Evolutionary conservation across 1,140 invertebrate genomes (phyloP).

Genomic region (Chelonus insularis): DNA sequence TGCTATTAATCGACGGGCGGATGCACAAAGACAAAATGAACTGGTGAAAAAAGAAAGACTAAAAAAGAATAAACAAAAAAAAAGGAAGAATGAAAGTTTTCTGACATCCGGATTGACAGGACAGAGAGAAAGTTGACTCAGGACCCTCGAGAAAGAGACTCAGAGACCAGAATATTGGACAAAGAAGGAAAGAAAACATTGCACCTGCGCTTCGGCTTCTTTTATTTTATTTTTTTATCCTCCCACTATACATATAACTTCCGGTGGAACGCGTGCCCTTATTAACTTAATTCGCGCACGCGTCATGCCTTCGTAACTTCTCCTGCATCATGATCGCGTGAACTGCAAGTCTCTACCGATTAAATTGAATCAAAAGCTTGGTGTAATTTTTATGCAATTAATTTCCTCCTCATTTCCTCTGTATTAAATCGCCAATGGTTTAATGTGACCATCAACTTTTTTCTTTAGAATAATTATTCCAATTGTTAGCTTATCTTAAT

Average conservation of each 20-base stretch:
- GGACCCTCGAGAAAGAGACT: background rate
- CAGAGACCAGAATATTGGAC: background rate
- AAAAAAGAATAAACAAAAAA: slow-evolving; percentile 11
- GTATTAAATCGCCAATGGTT: too few species aligned
- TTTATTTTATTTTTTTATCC: background rate
- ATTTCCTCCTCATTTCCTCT: too few species aligned
- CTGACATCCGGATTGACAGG: slow-evolving; percentile 19
- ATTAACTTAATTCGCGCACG: slow-evolving; percentile 33
- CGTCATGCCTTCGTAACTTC: slow-evolving; percentile 32
- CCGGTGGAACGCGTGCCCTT: slow-evolving; percentile 41
- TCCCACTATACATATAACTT: slow-evolving; percentile 29
- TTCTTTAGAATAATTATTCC: too few species aligned
- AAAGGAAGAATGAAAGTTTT: slow-evolving; percentile 11
- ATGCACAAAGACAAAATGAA: slow-evolving; percentile 7
- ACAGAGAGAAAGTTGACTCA: background rate
- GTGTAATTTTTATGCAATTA: too few species aligned
- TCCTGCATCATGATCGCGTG: slow-evolving; percentile 15
- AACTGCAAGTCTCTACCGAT: background rate
- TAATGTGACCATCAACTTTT: too few species aligned
- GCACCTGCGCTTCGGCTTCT: slow-evolving; percentile 35
- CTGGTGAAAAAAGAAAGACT: slow-evolving; percentile 2
- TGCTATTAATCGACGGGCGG: slow-evolving; percentile 16
- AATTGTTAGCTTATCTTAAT: too few species aligned
- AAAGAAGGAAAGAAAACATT: too few species aligned
- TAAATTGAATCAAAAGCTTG: too few species aligned